phyloP scores from a whole-genome alignment of 2,888 invertebrate species.

The Idaea dimidiata region DNA sequence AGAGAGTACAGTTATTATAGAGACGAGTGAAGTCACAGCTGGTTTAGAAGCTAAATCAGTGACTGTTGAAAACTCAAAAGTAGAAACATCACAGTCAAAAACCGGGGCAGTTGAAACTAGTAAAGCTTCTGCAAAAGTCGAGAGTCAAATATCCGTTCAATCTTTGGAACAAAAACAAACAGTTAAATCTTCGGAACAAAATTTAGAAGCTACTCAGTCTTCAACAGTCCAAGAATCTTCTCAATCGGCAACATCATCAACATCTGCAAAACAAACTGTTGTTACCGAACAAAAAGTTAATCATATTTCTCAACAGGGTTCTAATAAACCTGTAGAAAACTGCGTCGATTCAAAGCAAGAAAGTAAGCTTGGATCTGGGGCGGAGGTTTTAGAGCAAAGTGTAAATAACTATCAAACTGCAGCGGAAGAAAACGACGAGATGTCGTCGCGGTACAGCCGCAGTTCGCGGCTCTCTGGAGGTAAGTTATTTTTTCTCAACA shows the following conservation, averaged over 20 bases:
- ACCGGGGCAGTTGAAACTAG: slow-evolving; percentile 49
- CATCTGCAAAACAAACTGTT: slow-evolving; percentile 18
- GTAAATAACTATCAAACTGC: slow-evolving; percentile 59
- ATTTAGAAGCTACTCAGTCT: slow-evolving; percentile 19
- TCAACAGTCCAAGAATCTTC: slow-evolving; percentile 16
- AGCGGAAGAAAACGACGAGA: slow-evolving; percentile 65
- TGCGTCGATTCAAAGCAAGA: slow-evolving; percentile 30
- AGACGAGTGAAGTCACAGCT: slow-evolving; percentile 52
- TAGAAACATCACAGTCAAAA: slow-evolving; percentile 46
- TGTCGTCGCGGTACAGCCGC: slow-evolving; percentile 83
- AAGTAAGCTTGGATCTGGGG: slow-evolving; percentile 37
- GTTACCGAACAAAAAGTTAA: slow-evolving; percentile 20
- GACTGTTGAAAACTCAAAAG: slow-evolving; percentile 49
- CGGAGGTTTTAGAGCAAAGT: slow-evolving; percentile 34
- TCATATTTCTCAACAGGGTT: slow-evolving; percentile 22
- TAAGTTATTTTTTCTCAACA: slow-evolving; percentile 38
- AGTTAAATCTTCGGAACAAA: slow-evolving; percentile 32
- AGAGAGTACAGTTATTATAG: slow-evolving; percentile 38
- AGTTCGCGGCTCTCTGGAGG: slow-evolving; percentile 84
- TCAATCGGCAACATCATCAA: slow-evolving; percentile 20
- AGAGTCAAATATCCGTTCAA: slow-evolving; percentile 34
- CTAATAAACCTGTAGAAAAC: slow-evolving; percentile 30
- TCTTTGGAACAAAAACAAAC: slow-evolving; percentile 26
- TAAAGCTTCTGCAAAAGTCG: slow-evolving; percentile 35
- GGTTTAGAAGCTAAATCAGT: slow-evolving; percentile 60